These are phyloP conservation scores for Drosophila multiciliata DNA, from an alignment of 2,888 invertebrate genomes.

Conservation along the genomic window DNA sequence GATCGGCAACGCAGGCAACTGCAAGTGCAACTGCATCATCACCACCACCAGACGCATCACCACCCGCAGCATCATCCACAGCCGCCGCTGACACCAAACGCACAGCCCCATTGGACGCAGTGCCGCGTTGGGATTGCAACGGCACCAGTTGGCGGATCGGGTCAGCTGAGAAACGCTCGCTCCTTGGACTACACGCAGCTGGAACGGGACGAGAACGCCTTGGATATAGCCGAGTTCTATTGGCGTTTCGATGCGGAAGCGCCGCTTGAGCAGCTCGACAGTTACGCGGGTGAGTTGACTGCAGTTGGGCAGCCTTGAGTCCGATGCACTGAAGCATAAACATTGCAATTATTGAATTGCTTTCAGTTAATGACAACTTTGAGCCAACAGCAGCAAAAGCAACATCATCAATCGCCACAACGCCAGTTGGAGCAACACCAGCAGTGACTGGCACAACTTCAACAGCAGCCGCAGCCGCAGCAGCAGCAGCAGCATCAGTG, in stretches of 20 bases:
- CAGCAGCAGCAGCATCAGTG: conserved; percentile 34
- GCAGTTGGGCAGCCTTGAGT: conserved; percentile 22
- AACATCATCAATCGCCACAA: conserved; percentile 21
- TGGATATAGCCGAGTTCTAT: conserved; percentile 84
- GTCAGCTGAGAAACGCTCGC: conserved; percentile 82
- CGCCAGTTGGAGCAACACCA: conserved; percentile 15
- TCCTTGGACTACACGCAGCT: conserved; percentile 83
- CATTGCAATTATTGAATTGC: conserved; percentile 39
- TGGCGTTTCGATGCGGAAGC: conserved; percentile 84
- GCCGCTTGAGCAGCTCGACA: conserved; percentile 61
- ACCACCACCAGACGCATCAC: conserved; percentile 37
- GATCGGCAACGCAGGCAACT: conserved; percentile 60
- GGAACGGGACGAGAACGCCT: conserved; percentile 79
- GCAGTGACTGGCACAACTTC: conserved; percentile 16
- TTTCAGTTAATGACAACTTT: conserved; percentile 49
- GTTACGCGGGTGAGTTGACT: conserved; percentile 58
- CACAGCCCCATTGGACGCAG: conserved; percentile 80
- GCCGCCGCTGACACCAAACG: conserved; percentile 57
- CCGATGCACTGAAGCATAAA: conserved; percentile 38
- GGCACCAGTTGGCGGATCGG: conserved; percentile 34
- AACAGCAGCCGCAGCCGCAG: conserved; percentile 11
- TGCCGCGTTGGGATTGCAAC: conserved; percentile 58
- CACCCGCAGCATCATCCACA: conserved; percentile 37
- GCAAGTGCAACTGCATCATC: conserved; percentile 32
- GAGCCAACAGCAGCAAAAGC: conserved; percentile 32